Conservation (phyloP, 2,797 vertebrate genomes). For the Melanotaenia maccullochi region DNA sequence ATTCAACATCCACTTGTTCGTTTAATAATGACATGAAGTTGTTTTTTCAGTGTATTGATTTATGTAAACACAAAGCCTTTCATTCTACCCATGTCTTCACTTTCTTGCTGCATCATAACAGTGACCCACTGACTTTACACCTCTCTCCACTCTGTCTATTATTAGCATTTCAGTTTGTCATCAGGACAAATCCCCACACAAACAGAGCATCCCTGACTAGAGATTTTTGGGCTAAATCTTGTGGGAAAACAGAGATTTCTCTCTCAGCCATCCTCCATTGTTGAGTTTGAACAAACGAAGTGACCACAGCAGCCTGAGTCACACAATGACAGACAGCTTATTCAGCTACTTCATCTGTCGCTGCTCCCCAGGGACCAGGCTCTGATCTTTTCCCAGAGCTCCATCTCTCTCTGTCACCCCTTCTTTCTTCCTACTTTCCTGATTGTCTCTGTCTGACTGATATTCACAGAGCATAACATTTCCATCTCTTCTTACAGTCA, state of each 20-base stretch:
- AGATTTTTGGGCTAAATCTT: conserved; percentile 72
- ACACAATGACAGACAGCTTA: conserved; percentile 85
- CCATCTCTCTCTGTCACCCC: conserved; percentile 65
- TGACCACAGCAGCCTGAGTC: conserved; percentile 79
- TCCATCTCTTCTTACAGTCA: not conserved
- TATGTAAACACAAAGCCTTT: conserved; percentile 5
- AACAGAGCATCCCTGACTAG: conserved; percentile 52
- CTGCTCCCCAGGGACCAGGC: conserved; percentile 75
- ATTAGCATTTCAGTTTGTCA: conserved; percentile 71
- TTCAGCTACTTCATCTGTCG: conserved; percentile 84
- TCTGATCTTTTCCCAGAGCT: conserved; percentile 83
- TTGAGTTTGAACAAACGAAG: conserved; percentile 79
- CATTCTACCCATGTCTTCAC: not conserved
- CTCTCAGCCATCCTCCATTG: conserved; percentile 74
- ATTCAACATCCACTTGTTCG: no score
- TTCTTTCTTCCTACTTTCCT: conserved; percentile 46
- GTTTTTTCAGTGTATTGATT: not conserved
- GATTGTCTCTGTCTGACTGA: conserved; percentile 46
- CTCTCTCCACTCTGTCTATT: conserved; percentile 44
- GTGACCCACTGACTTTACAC: conserved; percentile 38
- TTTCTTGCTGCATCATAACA: conserved; percentile 44
- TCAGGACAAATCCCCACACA: conserved; percentile 54
- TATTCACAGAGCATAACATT: conserved; percentile 36
- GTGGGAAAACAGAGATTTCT: conserved; percentile 79
- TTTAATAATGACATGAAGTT: not conserved